Evolutionary conservation across 92 coral and sea anemone species (phyloP), one percentile per base, ranked within the genome.

Genomic region (Ricordea florida): DNA sequence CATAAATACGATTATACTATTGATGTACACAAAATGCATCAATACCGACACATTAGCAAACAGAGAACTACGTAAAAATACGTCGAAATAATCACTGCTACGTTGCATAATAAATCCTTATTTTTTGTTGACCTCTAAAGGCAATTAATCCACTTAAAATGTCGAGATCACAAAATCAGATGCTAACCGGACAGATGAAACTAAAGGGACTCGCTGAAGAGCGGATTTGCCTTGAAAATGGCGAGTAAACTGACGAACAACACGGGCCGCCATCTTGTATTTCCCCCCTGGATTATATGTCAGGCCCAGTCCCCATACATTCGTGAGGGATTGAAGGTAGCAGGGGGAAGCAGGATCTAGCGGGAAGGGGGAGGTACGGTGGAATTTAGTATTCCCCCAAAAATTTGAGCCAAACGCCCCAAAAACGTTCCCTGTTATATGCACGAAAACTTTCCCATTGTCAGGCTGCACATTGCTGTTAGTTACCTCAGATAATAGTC

Each of bases 251-350:
- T 76, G 89, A 59, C 98, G 90, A 53, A 77, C 87, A 56, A 76
- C 76, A 45, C 76, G 47, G 77, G 93, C 90, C 97, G 93, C 97
- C 98, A 91, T 94, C 84, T 92, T 94, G 92, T 72, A 86, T 51
- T 57, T 2, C 27, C n/a, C 27, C 3, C 6, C 2, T 50, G 5
- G 38, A 34, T 10, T 4, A 34, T 8, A 9, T 1, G n/a, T 57
- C 15, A 23, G 55, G 30, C 76, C 79, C 90, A 76, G 79, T 82
- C 70, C 80, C 66, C 43, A 36, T 22, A 2, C 17, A 14, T 27
- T 16, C n/a, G 2, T 5, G 22, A 6, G 13, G 62, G 5, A 16
- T 37, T 23, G 25, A 14, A 28, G 36, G 6, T 33, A 23, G 38
- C 15, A 40, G 62, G 28, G 18, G 62, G 0, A 0, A 3, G 35